A percentile compares a stretch with the other conserved stretches of the same genome.
These are phyloP conservation scores for Amphilophus citrinellus DNA, from an alignment of 2,113 vertebrate genomes.

Conservation along the genomic window DNA sequence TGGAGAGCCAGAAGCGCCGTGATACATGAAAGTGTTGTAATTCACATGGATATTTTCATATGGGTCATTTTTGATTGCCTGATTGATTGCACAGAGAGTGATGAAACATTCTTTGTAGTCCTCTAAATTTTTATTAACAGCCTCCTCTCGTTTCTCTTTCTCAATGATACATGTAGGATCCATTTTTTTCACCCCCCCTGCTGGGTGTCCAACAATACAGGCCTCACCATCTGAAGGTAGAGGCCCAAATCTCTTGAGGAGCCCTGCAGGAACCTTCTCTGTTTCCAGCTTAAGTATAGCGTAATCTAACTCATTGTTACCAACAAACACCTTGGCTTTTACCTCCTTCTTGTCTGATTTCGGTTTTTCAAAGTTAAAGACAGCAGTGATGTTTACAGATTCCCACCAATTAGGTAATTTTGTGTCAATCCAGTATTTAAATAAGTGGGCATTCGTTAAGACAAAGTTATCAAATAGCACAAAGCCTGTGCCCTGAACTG, in stretches of 20 bases:
- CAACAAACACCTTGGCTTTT: background rate
- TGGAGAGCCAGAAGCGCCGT: slow-evolving; percentile 40
- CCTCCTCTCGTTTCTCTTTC: background rate
- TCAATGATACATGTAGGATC: slow-evolving; percentile 41
- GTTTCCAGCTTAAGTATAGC: slow-evolving; percentile 12
- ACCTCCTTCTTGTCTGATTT: rapidly evolving
- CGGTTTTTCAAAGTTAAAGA: slow-evolving; percentile 13
- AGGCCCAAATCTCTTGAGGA: slow-evolving; percentile 14
- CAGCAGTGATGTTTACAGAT: rapidly evolving
- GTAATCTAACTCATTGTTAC: rapidly evolving
- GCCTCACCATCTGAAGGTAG: background rate
- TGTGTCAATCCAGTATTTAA: rapidly evolving
- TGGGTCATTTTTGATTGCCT: rapidly evolving
- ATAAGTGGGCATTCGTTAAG: slow-evolving; percentile 47
- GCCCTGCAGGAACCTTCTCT: slow-evolving; percentile 16
- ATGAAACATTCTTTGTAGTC: rapidly evolving
- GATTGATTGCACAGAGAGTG: rapidly evolving
- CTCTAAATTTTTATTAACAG: background rate
- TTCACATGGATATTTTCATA: rapidly evolving
- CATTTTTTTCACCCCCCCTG: background rate
- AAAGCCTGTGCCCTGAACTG: background rate
- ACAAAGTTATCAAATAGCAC: slow-evolving; percentile 40
- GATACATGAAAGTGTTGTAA: slow-evolving; percentile 31
- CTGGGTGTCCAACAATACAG: slow-evolving; percentile 52
- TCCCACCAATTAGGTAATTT: background rate